A percentile compares a stretch with the other conserved stretches of the same genome.
Evolutionary conservation across 2,113 vertebrate species (phyloP).

Genomic region (Mobula birostris): DNA sequence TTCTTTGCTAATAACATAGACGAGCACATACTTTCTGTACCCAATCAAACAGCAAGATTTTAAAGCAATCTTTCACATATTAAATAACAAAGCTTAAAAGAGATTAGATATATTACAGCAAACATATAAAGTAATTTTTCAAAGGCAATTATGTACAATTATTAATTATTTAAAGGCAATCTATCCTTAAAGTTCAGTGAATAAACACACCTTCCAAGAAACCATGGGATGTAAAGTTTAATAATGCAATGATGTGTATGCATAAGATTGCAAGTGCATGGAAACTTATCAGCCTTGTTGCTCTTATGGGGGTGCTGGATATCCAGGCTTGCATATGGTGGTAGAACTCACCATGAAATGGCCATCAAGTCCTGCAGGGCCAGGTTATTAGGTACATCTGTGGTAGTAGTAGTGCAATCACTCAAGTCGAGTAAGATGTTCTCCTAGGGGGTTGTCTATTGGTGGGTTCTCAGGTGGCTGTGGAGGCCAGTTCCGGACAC

Average conservation of each 20-base stretch:
- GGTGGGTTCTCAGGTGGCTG: too few relatives aligned
- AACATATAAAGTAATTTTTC: background rate
- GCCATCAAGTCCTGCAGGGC: too few relatives aligned
- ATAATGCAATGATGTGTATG: too few relatives aligned
- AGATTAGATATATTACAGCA: background rate
- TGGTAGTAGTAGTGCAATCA: too few relatives aligned
- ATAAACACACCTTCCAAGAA: background rate
- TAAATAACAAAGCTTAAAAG: background rate
- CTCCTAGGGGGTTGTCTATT: too few relatives aligned
- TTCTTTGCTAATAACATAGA: background rate
- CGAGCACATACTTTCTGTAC: background rate
- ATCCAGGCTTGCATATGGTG: background rate
- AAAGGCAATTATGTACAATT: background rate
- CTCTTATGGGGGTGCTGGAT: background rate
- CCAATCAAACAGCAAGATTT: conserved; percentile 3
- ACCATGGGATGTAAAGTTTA: too few relatives aligned
- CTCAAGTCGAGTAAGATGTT: too few relatives aligned
- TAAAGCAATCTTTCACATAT: background rate
- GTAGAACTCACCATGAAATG: too few relatives aligned
- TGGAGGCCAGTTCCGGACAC: too few relatives aligned
- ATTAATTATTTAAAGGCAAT: background rate
- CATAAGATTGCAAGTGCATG: background rate
- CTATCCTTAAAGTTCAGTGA: background rate
- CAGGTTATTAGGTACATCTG: too few relatives aligned
- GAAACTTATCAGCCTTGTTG: background rate